A percentile compares a stretch with the other conserved stretches of the same genome.
Conservation (phyloP, 35 echinoderm and acorn worm genomes). For the Anneissia japonica region DNA sequence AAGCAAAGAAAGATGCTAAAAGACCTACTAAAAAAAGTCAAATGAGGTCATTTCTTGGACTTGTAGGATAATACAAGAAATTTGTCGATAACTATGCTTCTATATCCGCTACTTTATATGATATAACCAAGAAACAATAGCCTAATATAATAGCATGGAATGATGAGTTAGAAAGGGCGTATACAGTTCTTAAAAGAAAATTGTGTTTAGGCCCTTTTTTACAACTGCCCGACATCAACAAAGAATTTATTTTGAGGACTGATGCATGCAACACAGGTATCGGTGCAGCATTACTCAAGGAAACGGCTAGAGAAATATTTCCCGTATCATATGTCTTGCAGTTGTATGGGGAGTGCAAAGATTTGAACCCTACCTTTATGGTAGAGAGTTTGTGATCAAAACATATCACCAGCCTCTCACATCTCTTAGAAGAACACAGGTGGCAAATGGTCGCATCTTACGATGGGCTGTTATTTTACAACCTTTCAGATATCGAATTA, state of each 20-base stretch:
- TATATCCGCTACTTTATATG: background rate
- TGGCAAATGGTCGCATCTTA: conserved; percentile 32
- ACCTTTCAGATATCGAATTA: conserved; percentile 36
- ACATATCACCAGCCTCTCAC: conserved; percentile 38
- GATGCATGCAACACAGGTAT: conserved; percentile 23
- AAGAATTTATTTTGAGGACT: conserved; percentile 18
- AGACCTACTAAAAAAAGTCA: background rate
- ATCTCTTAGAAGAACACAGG: conserved; percentile 19
- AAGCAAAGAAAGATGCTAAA: conserved; percentile 14
- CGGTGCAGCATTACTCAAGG: too few relatives aligned
- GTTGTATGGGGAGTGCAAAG: conserved; percentile 46
- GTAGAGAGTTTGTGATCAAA: conserved; percentile 26
- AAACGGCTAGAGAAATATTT: too few relatives aligned
- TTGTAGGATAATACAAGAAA: conserved; percentile 17
- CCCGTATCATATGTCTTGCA: conserved; percentile 45
- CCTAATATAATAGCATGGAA: conserved; percentile 11
- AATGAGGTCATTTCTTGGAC: conserved; percentile 20
- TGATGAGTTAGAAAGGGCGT: background rate
- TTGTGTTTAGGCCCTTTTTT: background rate
- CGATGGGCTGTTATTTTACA: conserved; percentile 42
- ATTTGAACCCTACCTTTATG: conserved; percentile 45
- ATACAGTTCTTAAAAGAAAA: background rate
- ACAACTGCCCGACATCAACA: background rate
- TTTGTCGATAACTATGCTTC: conserved; percentile 14
- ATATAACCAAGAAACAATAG: background rate